Base-by-base conservation (phyloP, 2,888 invertebrate genomes). In the Philaethria dido region DNA sequence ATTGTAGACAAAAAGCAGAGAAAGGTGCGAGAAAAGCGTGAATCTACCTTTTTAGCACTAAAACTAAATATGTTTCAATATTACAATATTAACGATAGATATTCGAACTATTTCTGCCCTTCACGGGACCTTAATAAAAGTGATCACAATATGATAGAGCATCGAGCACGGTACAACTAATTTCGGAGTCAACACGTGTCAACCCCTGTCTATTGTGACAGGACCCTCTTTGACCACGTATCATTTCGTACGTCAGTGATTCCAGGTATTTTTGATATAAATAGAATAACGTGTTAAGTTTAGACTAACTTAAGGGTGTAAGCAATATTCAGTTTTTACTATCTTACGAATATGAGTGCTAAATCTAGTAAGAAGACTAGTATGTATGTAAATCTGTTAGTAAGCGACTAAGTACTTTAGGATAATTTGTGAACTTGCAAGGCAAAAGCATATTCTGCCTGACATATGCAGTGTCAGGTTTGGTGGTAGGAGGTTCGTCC, bases 201-300 rank as follows among this genome's bases (percentile, higher is more conserved):
- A 55, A 74, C 74, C 74, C 74, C 66, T 66, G 69, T 74, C 74
- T 36, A 57, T 57, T 61, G 57, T 70, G 70, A 70, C 68, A 48
- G 48, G 67, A 71, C 69, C 70, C 70, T 69, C 69, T 70, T 69
- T 69, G 67, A 69, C 69, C 64, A 50, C 45, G 64, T 66, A 66
- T 44, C 61, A 22, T 29, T 48, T 61, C 47, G 36, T 48, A 48
- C 61, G 33, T 48, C 61, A 48, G 20, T 48, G 47, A 61, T 61
- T 48, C 11, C 36, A 36, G 48, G 48, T 48, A 61, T 36, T 48
- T 48, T 48, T 61, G 36, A 16, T 20, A 36, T 1, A 18, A 39
- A 20, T 59, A 59, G 16, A 44, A 44, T 25, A 44, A 29, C n/a
- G 9, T 11, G 39, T 44, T 44, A 13, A 36, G 3, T 36, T 18